Evolutionary conservation across 2,113 vertebrate genomes (phyloP).

Genomic region (Raphicerus campestris): DNA sequence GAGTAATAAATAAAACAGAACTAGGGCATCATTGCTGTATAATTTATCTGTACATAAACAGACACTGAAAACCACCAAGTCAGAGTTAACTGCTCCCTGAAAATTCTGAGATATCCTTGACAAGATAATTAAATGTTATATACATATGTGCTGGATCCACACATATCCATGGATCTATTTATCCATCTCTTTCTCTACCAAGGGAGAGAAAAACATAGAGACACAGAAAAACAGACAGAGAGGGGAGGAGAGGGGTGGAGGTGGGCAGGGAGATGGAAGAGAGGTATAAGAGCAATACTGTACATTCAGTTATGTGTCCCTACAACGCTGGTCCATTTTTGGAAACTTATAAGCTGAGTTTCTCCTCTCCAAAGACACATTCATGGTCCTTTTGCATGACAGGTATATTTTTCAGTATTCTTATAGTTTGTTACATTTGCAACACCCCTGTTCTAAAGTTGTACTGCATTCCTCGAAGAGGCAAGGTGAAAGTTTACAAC

Average conservation of each 20-base stretch:
- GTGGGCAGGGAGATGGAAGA: background rate
- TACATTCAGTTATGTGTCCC: no score
- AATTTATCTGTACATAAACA: background rate
- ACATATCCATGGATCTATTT: background rate
- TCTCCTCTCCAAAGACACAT: background rate
- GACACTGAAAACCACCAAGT: background rate
- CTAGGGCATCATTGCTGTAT: background rate
- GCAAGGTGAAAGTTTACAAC: background rate
- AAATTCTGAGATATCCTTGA: background rate
- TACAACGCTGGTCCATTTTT: no score
- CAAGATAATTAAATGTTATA: background rate
- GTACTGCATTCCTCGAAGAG: accelerated
- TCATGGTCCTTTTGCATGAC: background rate
- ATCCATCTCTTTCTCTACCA: no score
- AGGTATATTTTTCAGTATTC: accelerated
- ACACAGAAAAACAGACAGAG: background rate
- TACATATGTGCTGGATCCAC: background rate
- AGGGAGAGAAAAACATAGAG: background rate
- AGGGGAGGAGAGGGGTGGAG: background rate
- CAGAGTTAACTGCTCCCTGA: background rate
- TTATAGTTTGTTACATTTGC: accelerated
- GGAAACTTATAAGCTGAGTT: background rate
- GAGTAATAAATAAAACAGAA: slow-evolving; percentile 58
- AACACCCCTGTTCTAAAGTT: accelerated
- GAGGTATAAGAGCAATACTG: background rate